Evolutionary conservation across 2,113 vertebrate genomes (phyloP).

Genomic region (Rostratula benghalensis): DNA sequence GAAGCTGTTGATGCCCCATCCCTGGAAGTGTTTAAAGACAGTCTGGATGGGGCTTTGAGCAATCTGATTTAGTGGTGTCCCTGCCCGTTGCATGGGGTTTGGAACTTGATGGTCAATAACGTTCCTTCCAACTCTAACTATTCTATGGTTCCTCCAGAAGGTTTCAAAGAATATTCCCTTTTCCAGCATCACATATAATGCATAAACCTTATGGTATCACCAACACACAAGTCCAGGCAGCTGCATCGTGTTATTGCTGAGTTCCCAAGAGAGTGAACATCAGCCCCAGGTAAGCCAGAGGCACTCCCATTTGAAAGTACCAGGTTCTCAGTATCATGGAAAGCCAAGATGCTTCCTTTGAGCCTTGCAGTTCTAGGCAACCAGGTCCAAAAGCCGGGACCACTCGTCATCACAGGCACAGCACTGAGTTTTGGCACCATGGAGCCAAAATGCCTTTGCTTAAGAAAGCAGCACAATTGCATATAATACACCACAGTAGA

Average conservation of each 20-base stretch:
- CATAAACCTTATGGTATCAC: neutral
- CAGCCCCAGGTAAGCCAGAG: neutral
- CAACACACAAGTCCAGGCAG: neutral
- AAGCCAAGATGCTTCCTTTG: neutral
- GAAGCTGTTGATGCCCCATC: no score
- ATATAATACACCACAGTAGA: fast-evolving
- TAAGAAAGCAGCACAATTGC: neutral
- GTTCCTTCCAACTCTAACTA: no score
- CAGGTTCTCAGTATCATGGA: neutral
- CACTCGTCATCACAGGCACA: neutral
- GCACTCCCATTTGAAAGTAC: neutral
- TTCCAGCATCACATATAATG: neutral
- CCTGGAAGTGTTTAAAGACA: no score
- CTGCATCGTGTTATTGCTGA: neutral
- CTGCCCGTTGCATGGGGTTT: no score
- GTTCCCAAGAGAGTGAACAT: neutral
- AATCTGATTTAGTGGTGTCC: no score
- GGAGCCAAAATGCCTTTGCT: neutral
- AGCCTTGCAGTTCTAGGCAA: neutral
- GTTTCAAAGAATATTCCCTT: neutral
- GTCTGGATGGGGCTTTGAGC: no score
- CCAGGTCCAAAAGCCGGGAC: neutral
- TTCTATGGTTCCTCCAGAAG: neutral
- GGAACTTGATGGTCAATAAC: no score
- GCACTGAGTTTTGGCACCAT: neutral